phyloP scores from a whole-genome alignment of 1,140 invertebrate genomes.

The Archivesica marissinica region DNA sequence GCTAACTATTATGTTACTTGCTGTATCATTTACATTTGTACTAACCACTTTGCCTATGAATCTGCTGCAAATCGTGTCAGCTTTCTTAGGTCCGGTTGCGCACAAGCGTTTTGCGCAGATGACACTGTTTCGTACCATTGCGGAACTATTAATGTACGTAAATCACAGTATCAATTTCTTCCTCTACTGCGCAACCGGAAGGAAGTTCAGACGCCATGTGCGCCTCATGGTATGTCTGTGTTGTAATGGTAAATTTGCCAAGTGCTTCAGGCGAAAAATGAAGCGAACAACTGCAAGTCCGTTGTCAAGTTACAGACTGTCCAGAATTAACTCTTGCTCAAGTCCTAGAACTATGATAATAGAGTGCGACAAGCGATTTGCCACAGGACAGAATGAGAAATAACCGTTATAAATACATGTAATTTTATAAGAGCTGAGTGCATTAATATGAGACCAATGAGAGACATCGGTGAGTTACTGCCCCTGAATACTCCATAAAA shows the following conservation, averaged over 20 bases:
- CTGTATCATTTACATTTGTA: constrained; percentile 82
- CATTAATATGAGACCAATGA: no score
- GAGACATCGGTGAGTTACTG: no score
- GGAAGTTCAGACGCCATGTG: constrained; percentile 80
- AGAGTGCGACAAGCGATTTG: not conserved
- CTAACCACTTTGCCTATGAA: constrained; percentile 82
- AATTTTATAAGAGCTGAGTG: no score
- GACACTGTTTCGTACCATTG: constrained; percentile 74
- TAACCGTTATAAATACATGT: no score
- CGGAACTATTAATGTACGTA: constrained; percentile 82
- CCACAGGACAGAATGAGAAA: not conserved
- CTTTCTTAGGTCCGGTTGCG: constrained; percentile 70
- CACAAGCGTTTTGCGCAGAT: constrained; percentile 63
- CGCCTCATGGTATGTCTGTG: constrained; percentile 29
- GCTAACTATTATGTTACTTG: constrained; percentile 81
- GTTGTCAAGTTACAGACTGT: constrained; percentile 4
- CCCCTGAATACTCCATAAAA: no score
- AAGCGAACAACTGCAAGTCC: not conserved
- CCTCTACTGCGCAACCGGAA: constrained; percentile 83
- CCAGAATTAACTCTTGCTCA: not conserved
- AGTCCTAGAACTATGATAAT: not conserved
- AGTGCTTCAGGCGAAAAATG: not conserved
- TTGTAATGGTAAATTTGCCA: not conserved
- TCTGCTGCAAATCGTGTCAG: constrained; percentile 75
- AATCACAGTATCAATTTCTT: constrained; percentile 84